Percentiles rank a stretch among this genome's conserved stretches.
Evolutionary conservation across 2,888 invertebrate genomes (phyloP).

Genomic region (Plebejus argus): DNA sequence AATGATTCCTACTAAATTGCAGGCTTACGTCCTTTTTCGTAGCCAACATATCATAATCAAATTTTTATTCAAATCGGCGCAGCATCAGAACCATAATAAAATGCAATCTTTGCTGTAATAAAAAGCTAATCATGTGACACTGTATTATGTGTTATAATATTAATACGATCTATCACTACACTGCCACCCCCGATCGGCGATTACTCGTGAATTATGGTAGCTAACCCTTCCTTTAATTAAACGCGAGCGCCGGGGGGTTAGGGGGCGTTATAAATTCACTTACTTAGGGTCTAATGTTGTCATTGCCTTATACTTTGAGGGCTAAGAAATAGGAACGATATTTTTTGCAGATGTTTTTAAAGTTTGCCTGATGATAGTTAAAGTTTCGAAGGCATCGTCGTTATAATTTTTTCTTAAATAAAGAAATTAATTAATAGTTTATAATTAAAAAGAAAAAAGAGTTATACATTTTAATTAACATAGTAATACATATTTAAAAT

Average conservation of each 20-base stretch:
- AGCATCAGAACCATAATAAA: neutral
- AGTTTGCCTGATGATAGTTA: neutral
- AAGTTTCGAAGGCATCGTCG: neutral
- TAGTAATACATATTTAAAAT: neutral
- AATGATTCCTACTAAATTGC: too few relatives aligned
- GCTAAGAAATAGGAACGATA: neutral
- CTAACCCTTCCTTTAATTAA: constrained; percentile 41
- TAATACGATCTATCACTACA: constrained; percentile 38
- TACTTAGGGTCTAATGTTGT: constrained; percentile 24
- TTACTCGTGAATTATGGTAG: constrained; percentile 39
- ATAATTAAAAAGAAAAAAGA: neutral
- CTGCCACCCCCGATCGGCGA: constrained; percentile 38
- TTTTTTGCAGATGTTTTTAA: neutral
- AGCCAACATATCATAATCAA: too few relatives aligned
- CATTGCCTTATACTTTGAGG: neutral
- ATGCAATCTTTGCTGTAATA: constrained; percentile 17
- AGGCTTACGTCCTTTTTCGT: too few relatives aligned
- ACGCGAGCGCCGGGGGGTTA: constrained; percentile 32
- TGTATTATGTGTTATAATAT: constrained; percentile 33
- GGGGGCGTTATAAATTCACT: constrained; percentile 32
- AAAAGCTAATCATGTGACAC: constrained; percentile 10
- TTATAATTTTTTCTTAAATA: neutral
- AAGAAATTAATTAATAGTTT: neutral
- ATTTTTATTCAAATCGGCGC: too few relatives aligned
- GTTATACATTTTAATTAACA: neutral